Percentiles rank a stretch among this genome's conserved stretches.
phyloP scores from a whole-genome alignment of 1,140 invertebrate genomes.

The Littorina saxatilis region DNA sequence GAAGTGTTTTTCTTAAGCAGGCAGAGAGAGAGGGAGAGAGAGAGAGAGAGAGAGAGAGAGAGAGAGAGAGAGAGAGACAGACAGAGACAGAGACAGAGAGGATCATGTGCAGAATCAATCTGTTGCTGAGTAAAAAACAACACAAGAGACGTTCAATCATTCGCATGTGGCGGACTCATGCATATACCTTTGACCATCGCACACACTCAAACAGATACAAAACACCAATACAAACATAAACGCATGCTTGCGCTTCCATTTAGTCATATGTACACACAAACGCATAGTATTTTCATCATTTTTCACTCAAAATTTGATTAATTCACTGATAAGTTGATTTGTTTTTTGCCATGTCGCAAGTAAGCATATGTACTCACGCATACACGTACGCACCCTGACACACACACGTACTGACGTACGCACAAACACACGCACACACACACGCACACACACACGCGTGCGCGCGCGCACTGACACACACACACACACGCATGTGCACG shows the following conservation, averaged over 20 bases:
- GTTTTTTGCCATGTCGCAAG: background rate
- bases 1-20: too few relatives aligned
- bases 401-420: background rate
- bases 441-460: conserved; percentile 7
- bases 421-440: background rate
- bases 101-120: too few relatives aligned
- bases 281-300: background rate
- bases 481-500: too few relatives aligned
- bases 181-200: background rate
- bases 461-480: background rate
- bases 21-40: too few relatives aligned
- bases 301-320: background rate
- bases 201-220: background rate
- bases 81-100: background rate
- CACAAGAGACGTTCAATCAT: too few relatives aligned
- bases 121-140: background rate
- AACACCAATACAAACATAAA: background rate
- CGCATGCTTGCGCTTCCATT: background rate
- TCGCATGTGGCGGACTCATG: too few relatives aligned
- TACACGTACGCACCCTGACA: background rate
- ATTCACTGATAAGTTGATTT: background rate
- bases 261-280: background rate
- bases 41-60: too few relatives aligned
- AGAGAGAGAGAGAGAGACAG: too few relatives aligned
- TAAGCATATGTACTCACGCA: background rate